phyloP scores from a whole-genome alignment of 35 echinoderm and acorn worm species.

The Diadema setosum region DNA sequence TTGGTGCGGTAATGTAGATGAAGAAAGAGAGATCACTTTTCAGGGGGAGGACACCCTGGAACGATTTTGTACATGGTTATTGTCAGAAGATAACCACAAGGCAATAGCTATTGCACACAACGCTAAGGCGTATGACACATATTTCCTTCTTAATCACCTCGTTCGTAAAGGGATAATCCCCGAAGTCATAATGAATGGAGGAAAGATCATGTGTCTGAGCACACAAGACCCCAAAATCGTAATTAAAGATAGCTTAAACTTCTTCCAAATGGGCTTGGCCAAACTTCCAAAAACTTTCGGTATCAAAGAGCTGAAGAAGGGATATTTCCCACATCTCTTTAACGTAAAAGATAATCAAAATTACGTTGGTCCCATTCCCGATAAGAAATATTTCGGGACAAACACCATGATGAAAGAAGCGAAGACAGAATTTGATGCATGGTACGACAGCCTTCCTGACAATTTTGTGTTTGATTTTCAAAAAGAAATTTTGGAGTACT shows the following conservation, averaged over 20 bases:
- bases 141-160: conserved; percentile 50
- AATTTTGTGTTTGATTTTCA: conserved; percentile 29
- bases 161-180: not conserved
- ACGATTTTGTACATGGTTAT: conserved; percentile 5
- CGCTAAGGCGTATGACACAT: conserved; percentile 11
- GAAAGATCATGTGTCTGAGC: conserved; percentile 25
- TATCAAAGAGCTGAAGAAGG: conserved; percentile 43
- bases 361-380: conserved; percentile 53
- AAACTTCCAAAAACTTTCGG: conserved; percentile 57
- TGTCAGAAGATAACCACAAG: not conserved
- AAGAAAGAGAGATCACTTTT: not conserved
- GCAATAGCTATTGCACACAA: conserved; percentile 36
- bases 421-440: not conserved
- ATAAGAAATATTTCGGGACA: not conserved
- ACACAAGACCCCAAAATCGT: too few relatives aligned
- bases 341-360: conserved; percentile 38
- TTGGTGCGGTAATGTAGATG: not conserved
- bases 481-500: conserved; percentile 16
- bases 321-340: conserved; percentile 63
- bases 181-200: conserved; percentile 33
- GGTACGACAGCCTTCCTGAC: not conserved
- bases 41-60: not conserved
- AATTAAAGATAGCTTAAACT: too few relatives aligned
- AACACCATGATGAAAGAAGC: not conserved
- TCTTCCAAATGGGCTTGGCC: too few relatives aligned